Conservation (phyloP, 2,797 vertebrate genomes). For the Coregonus suidteri region DNA sequence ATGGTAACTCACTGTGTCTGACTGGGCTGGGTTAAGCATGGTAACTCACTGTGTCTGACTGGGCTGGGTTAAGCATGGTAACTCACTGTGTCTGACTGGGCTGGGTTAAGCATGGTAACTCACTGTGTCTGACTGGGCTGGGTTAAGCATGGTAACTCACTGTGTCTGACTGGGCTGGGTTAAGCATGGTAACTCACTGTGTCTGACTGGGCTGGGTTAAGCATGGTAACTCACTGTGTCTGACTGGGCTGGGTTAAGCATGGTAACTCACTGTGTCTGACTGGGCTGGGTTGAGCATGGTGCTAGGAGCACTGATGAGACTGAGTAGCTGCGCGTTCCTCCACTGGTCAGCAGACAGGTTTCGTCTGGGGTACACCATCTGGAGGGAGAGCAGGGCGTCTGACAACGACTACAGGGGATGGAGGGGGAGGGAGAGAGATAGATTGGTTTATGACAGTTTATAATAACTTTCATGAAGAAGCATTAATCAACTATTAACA, state of each 20-base stretch:
- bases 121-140: too few relatives aligned
- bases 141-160: not conserved
- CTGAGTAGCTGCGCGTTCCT: conserved; percentile 96
- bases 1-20: too few relatives aligned
- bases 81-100: too few relatives aligned
- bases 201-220: too few relatives aligned
- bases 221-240: too few relatives aligned
- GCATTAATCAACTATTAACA: not conserved
- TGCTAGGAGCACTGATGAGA: conserved; percentile 96
- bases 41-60: too few relatives aligned
- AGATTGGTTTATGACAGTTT: not conserved
- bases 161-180: not conserved
- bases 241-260: too few relatives aligned
- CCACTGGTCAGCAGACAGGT: conserved; percentile 98
- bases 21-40: too few relatives aligned
- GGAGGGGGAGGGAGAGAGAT: not conserved
- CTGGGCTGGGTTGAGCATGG: conserved; percentile 94
- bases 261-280: too few relatives aligned
- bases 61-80: too few relatives aligned
- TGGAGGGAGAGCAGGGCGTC: conserved; percentile 96
- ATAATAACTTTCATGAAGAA: not conserved
- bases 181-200: too few relatives aligned
- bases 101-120: too few relatives aligned
- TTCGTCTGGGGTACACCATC: conserved; percentile 97
- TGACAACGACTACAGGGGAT: conserved; percentile 85